Conservation (phyloP, 1,140 invertebrate species). For the Magallana angulata region DNA sequence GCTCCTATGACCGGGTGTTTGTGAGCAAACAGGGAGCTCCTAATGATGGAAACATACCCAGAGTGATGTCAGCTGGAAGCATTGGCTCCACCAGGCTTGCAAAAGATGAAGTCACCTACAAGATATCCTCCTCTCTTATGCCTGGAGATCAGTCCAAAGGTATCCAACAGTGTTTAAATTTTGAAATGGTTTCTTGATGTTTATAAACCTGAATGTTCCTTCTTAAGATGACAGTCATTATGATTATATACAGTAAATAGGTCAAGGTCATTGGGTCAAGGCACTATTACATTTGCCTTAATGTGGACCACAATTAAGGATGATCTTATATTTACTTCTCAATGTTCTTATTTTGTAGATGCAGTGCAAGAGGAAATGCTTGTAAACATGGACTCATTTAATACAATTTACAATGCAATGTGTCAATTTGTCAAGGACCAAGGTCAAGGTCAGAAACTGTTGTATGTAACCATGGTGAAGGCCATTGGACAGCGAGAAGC, state of each 20-base stretch:
- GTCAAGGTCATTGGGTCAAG: not conserved
- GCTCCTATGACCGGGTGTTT: slow-evolving; percentile 18
- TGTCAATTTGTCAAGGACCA: not conserved
- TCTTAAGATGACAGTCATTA: not conserved
- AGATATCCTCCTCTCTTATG: not conserved
- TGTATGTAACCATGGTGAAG: not conserved
- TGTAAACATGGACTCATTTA: not conserved
- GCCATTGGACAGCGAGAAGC: not conserved
- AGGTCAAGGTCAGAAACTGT: not conserved
- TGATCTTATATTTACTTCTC: too few relatives aligned
- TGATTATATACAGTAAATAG: not conserved
- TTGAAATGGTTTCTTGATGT: not conserved
- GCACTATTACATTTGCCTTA: not conserved
- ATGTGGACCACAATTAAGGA: not conserved
- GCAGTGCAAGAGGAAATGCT: not conserved
- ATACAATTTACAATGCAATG: not conserved
- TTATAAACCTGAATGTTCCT: not conserved
- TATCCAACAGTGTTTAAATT: not conserved
- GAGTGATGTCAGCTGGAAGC: not conserved
- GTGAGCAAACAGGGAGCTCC: not conserved
- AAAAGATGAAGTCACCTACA: not conserved
- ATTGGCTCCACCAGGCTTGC: not conserved
- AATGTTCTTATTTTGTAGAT: not conserved
- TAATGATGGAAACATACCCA: not conserved
- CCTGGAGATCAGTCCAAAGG: not conserved